Evolutionary conservation across 1,140 invertebrate species (phyloP), one percentile per base, ranked within the genome.

Genomic region (Lordiphosa stackelbergi): DNA sequence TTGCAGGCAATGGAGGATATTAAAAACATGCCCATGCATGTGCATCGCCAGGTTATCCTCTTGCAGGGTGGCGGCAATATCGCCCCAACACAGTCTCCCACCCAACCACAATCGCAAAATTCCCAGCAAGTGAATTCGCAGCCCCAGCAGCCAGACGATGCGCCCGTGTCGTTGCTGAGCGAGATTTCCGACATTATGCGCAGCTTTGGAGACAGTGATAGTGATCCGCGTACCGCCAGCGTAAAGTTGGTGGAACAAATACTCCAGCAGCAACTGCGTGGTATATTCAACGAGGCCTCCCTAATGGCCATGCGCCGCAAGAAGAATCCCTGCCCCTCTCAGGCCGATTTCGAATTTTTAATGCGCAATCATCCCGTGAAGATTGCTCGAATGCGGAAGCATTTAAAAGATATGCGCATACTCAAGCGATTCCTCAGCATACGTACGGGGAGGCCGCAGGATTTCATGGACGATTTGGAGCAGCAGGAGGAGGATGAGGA

Each of bases 181-280:
- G 86, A 88, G 40, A 87, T 88, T 38, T 85, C 86, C 0, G 86
- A 87, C 49, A 87, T 88, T 9, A 87, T 88, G 86, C 74, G 86
- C 2, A 88, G 87, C 16, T 86, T 85, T 41, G 86, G 86, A 0
- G 86, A 88, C 35, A 74, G 85, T 28, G 81, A 88, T 35, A 74
- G 85, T 28, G 81, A 85, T 49, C 87, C 87, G 0, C 64, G 74
- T 0, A 68, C 65, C 5, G 69, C 71, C 0, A 85, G 87, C 42
- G 84, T 88, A 0, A 85, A 87, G 34, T 48, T 88, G 46, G 81
- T 88, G 0, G 87, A 88, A 47, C 85, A 88, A 36, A 87, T 88
- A 36, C 51, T 88, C 3, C 81, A 88, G 38, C 86, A 88, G 60
- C 87, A 88, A 45, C 37, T 88, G 13, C 69, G 85, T 5, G 86